Base-by-base conservation (phyloP, 1,140 invertebrate genomes). In the Rhyacophila brunnea region DNA sequence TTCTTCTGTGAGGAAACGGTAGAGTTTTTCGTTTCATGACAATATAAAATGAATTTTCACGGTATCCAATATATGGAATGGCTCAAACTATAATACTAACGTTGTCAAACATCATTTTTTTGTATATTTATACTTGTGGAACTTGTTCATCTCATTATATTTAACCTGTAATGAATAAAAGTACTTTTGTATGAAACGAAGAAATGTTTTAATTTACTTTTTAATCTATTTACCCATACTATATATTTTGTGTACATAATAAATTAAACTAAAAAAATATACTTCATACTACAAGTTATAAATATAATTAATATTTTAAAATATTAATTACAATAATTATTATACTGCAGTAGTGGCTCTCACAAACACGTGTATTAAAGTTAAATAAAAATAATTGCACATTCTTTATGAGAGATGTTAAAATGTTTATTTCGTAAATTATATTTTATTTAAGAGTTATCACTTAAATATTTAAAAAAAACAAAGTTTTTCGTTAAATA, bases 81-180 rank as follows among this genome's bases (percentile, higher is more conserved):
- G 17, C 28, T 2, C 17, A 19, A 53, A 53, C 32, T 11, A 28
- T 1, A 44, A 36, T 15, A 28, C 14, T 18, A 50, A 13, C 19
- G 44, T 49, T 48, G 44, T 23, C 38, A 55, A 32, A 23, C 18
- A n/a, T n/a, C n/a, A n/a, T 42, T 32, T 42, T 56, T 56, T 53
- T 58, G 49, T 62, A 58, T 54, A 46, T 50, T 61, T 58, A 62
- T 62, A 62, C 38, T 28, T 10, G 35, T 55, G 51, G 40, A 20
- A 58, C 50, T 55, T 62, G 60, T 62, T 58, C 55, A 62, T 62
- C 60, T 62, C 60, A 62, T 62, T 62, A 62, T 48, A 34, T 58
- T 49, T 62, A 62, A 62, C 54, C 52, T 62, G 48, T 62, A 62
- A 62, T 45, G 43, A 62, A 58, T 59, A 58, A 58, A 56, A 44